These are phyloP conservation scores for Florisuga fusca DNA, from an alignment of 2,797 vertebrate species.

Conservation along the genomic window DNA sequence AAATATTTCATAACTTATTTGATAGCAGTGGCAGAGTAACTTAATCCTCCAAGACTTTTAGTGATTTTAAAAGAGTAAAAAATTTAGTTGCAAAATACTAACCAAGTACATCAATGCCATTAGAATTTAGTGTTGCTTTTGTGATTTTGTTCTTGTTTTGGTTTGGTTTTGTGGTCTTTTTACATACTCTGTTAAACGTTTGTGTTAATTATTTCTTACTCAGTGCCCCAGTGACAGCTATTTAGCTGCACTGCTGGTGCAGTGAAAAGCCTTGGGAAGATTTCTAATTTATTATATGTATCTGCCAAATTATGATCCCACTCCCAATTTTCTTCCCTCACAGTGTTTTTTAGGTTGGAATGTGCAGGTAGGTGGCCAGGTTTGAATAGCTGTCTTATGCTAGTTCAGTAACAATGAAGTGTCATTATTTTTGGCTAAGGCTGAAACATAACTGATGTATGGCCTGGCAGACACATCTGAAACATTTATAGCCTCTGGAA, in stretches of 20 bases:
- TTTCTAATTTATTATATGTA: neutral
- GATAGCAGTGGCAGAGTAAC: neutral
- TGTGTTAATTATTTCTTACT: neutral
- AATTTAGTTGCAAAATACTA: neutral
- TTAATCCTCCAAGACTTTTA: neutral
- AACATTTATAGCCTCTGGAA: neutral
- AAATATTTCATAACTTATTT: neutral
- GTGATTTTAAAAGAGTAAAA: neutral
- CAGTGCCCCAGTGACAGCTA: neutral
- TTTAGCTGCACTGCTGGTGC: neutral
- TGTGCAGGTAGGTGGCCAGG: neutral
- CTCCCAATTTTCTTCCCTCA: slow-evolving; percentile 11
- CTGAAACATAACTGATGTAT: neutral
- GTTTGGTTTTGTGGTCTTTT: no score
- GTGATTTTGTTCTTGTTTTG: neutral
- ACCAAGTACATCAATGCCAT: neutral
- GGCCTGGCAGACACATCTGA: neutral
- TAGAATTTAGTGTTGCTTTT: neutral
- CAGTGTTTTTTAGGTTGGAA: neutral
- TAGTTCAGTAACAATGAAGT: neutral
- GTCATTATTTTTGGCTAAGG: neutral
- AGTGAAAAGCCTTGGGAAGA: neutral
- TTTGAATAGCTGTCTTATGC: neutral
- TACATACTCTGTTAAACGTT: neutral
- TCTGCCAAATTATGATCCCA: neutral